Evolutionary conservation across 2,888 invertebrate species (phyloP).

Genomic region (Ochropleura plecta): DNA sequence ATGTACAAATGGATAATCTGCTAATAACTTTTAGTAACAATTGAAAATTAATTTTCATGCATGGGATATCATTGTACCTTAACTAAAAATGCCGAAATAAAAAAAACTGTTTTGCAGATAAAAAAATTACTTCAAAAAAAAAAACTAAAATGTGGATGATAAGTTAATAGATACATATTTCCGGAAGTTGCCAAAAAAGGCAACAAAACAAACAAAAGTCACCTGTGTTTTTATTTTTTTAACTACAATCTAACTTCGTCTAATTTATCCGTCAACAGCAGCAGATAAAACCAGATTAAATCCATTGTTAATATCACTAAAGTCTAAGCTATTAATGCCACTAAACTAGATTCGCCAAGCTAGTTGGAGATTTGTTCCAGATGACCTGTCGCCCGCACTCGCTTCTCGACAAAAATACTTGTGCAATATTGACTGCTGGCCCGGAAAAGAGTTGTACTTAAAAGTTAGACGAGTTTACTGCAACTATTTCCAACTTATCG

Average conservation of each 20-base stretch:
- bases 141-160: too few species aligned
- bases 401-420: conserved; percentile 65
- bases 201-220: too few species aligned
- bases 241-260: not conserved
- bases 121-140: too few species aligned
- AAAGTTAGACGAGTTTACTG: conserved; percentile 64
- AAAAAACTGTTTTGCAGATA: too few species aligned
- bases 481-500: conserved; percentile 48
- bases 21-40: too few species aligned
- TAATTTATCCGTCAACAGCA: conserved; percentile 38
- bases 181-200: too few species aligned
- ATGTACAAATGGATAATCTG: too few species aligned
- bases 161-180: too few species aligned
- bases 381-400: conserved; percentile 77
- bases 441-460: conserved; percentile 65
- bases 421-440: conserved; percentile 65
- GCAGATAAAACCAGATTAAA: conserved; percentile 42
- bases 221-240: too few species aligned
- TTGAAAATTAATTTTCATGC: too few species aligned
- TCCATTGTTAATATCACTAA: conserved; percentile 44
- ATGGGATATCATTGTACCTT: too few species aligned
- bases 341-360: conserved; percentile 71
- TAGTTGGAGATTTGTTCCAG: conserved; percentile 79
- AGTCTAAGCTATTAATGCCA: conserved; percentile 62
- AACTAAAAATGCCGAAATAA: too few species aligned